These are phyloP conservation scores for Rugalucina vietnamica DNA, from an alignment of 2,888 invertebrate genomes.

Conservation along the genomic window DNA sequence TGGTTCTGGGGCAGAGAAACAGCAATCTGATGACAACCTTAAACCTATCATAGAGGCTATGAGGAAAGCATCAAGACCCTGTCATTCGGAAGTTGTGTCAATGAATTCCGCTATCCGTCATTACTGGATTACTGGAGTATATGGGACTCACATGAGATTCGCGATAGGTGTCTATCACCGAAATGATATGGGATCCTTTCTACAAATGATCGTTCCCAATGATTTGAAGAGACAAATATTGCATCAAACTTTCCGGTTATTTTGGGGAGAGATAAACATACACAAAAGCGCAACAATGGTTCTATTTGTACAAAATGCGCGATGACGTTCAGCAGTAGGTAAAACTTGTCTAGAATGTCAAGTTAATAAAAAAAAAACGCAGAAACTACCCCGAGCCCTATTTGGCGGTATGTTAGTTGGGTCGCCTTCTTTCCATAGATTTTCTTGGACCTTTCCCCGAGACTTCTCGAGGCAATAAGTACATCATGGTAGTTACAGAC, in stretches of 20 bases:
- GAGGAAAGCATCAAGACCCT: background rate
- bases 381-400: slow-evolving; percentile 17
- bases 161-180: background rate
- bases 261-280: slow-evolving; percentile 33
- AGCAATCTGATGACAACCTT: background rate
- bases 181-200: background rate
- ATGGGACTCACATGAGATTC: background rate
- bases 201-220: slow-evolving; percentile 3
- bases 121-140: background rate
- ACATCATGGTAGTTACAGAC: background rate
- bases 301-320: slow-evolving; percentile 35
- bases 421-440: background rate
- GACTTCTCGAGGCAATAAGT: background rate
- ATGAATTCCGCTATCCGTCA: background rate
- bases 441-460: background rate
- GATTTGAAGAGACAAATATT: background rate
- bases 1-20: too few species aligned
- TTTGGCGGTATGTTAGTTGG: slow-evolving; percentile 35
- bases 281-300: slow-evolving; percentile 18
- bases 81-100: background rate
- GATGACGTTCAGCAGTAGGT: slow-evolving; percentile 15
- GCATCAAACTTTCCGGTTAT: slow-evolving; percentile 25
- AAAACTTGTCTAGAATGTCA: slow-evolving; percentile 4
- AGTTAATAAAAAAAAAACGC: slow-evolving; percentile 4
- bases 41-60: background rate